These are phyloP conservation scores for Aythya baeri DNA, from an alignment of 2,113 vertebrate species.

Conservation along the genomic window DNA sequence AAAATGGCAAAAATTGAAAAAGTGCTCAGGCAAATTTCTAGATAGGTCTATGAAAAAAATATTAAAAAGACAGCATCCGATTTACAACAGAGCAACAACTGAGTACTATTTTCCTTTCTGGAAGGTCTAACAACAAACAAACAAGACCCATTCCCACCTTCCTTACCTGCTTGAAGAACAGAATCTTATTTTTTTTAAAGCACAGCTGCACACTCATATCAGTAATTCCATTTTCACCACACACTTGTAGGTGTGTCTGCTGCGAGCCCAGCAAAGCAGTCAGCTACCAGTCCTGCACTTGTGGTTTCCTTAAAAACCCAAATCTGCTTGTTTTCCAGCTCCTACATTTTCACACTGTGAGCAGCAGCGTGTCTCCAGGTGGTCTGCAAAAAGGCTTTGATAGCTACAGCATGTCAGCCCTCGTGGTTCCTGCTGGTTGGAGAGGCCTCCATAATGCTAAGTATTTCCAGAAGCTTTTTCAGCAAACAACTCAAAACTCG, in stretches of 20 bases:
- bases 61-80: neutral
- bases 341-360: neutral
- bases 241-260: neutral
- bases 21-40: neutral
- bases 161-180: neutral
- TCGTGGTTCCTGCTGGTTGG: neutral
- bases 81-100: neutral
- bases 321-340: neutral
- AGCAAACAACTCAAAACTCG: neutral
- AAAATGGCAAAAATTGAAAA: neutral
- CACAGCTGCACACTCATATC: neutral
- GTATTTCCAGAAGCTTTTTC: neutral
- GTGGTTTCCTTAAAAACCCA: neutral
- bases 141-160: neutral
- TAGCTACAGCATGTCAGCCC: neutral
- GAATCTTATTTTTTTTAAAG: neutral
- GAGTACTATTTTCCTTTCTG: neutral
- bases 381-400: neutral
- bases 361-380: too few species aligned
- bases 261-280: neutral
- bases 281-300: neutral
- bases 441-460: neutral
- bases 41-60: neutral
- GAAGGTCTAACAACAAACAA: neutral
- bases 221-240: neutral